These are phyloP conservation scores for Tinea trinotella DNA, from an alignment of 2,888 invertebrate genomes.

Conservation along the genomic window DNA sequence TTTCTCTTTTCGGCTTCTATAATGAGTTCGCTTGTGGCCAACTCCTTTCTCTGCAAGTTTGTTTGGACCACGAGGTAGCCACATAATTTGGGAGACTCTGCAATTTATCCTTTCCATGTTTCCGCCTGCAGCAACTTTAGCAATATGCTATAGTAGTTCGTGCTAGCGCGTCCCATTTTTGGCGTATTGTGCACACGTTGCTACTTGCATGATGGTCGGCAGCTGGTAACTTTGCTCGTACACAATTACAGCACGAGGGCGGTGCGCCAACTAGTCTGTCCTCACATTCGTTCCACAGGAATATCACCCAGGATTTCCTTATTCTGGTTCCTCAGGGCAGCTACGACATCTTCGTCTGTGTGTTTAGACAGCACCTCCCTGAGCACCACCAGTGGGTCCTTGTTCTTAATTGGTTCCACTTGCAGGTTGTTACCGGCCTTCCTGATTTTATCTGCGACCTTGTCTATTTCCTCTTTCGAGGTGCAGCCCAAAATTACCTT, in stretches of 20 bases:
- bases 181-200: slow-evolving; percentile 20
- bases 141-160: slow-evolving; percentile 23
- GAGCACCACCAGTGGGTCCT: slow-evolving; percentile 21
- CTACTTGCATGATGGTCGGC: slow-evolving; percentile 20
- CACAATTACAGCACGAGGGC: slow-evolving; percentile 22
- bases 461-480: too few species aligned
- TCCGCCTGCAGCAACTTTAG: slow-evolving; percentile 22
- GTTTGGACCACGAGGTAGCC: slow-evolving; percentile 21
- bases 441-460: too few species aligned
- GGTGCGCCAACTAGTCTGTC: background rate
- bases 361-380: slow-evolving; percentile 14
- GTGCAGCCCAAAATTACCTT: too few species aligned
- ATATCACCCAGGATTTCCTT: slow-evolving; percentile 27
- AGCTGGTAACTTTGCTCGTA: background rate
- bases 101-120: background rate
- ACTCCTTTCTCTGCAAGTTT: slow-evolving; percentile 26
- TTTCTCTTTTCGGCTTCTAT: slow-evolving; percentile 21
- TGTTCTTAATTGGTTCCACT: too few species aligned
- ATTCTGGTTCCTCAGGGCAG: slow-evolving; percentile 23
- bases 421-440: too few species aligned
- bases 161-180: slow-evolving; percentile 27
- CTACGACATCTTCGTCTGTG: slow-evolving; percentile 27
- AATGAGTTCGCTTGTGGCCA: slow-evolving; percentile 26
- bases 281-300: slow-evolving; percentile 22
- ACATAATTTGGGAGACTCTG: background rate